These are phyloP conservation scores for Taeniopygia guttata DNA, from an alignment of 2,797 vertebrate genomes.

Conservation along the genomic window DNA sequence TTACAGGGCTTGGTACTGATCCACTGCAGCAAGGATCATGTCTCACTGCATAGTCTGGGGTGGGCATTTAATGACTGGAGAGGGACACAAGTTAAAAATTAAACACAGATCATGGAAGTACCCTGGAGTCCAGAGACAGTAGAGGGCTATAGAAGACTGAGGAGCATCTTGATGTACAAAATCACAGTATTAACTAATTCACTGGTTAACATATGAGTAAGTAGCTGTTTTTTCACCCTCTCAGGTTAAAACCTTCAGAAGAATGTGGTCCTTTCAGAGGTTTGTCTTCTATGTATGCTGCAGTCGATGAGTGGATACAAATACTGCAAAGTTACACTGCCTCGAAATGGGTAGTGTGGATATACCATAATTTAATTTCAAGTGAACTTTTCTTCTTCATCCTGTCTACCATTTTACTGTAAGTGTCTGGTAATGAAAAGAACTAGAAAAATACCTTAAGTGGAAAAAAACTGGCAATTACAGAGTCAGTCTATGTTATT, in stretches of 20 bases:
- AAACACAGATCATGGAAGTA: neutral
- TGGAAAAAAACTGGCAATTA: neutral
- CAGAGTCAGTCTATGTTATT: neutral
- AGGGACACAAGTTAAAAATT: neutral
- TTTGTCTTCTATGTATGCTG: slow-evolving; percentile 78
- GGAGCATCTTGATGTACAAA: neutral
- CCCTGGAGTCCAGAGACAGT: neutral
- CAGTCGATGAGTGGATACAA: slow-evolving; percentile 81
- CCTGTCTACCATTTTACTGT: slow-evolving; percentile 83
- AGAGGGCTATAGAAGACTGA: neutral
- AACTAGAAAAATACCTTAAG: neutral
- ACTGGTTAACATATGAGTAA: neutral
- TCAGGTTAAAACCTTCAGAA: slow-evolving; percentile 85
- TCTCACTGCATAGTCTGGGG: neutral
- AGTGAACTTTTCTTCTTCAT: slow-evolving; percentile 91
- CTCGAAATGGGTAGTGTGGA: slow-evolving; percentile 84
- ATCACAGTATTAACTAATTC: neutral
- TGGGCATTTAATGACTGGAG: neutral
- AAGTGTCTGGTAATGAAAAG: slow-evolving; percentile 63
- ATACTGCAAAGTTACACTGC: slow-evolving; percentile 35
- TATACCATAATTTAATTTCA: slow-evolving; percentile 85
- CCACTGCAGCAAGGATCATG: neutral
- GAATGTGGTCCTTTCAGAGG: slow-evolving; percentile 89
- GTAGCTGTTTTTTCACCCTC: neutral
- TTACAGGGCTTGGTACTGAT: neutral